phyloP scores from a whole-genome alignment of 2,113 vertebrate genomes.

The Colaptes auratus region DNA sequence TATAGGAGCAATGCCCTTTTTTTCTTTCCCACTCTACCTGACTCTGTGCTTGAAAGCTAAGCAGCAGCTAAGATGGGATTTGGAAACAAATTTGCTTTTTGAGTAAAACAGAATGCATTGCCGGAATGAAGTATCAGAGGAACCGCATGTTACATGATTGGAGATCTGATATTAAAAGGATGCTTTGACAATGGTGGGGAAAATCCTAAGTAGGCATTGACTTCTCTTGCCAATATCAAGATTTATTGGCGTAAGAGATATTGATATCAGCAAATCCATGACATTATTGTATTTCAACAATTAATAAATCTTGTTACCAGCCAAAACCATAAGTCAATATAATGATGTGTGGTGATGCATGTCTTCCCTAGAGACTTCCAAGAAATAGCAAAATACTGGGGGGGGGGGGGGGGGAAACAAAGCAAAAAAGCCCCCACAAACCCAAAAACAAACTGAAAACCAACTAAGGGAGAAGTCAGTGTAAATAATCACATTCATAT shows the following conservation, averaged over 20 bases:
- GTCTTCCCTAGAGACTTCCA: slow-evolving; percentile 68
- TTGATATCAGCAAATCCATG: slow-evolving; percentile 75
- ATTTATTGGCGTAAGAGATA: slow-evolving; percentile 78
- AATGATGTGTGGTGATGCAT: slow-evolving; percentile 73
- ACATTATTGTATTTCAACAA: slow-evolving; percentile 76
- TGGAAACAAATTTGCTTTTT: slow-evolving; percentile 36
- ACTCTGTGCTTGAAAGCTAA: background rate
- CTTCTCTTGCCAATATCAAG: slow-evolving; percentile 75
- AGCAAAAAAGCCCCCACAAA: too few relatives aligned
- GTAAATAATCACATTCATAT: slow-evolving; percentile 6
- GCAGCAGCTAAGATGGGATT: background rate
- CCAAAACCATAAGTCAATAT: slow-evolving; percentile 75
- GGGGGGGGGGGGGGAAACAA: background rate
- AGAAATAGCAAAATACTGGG: slow-evolving; percentile 68
- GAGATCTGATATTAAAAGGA: slow-evolving; percentile 60
- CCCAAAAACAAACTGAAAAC: background rate
- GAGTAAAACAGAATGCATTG: slow-evolving; percentile 38
- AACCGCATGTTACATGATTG: slow-evolving; percentile 18
- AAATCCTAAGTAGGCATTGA: slow-evolving; percentile 77
- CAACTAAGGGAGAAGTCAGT: background rate
- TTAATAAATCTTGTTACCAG: slow-evolving; percentile 79
- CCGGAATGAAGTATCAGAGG: slow-evolving; percentile 50
- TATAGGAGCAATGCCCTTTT: background rate
- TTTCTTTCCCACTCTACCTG: background rate
- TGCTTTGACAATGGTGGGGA: slow-evolving; percentile 70